A percentile compares a stretch with the other conserved stretches of the same genome.
Evolutionary conservation across 2,797 vertebrate genomes (phyloP).

Genomic region (Neosilurus hyrtlii): DNA sequence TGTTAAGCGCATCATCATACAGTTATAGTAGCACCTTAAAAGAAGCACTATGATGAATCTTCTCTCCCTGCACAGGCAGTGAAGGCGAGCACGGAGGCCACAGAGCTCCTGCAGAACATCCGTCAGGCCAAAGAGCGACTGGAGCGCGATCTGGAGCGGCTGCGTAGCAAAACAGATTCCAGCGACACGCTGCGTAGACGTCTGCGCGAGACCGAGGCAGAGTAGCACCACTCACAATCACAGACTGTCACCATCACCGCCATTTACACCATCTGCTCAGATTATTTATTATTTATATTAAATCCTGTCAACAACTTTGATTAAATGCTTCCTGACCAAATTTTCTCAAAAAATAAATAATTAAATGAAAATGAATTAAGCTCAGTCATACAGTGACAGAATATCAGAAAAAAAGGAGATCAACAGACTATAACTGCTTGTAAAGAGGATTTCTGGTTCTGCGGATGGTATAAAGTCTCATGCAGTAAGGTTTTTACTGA

Average conservation of each 20-base stretch:
- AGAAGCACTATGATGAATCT: not conserved
- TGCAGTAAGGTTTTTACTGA: not conserved
- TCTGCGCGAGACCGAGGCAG: conserved; percentile 90
- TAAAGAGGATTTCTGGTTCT: not conserved
- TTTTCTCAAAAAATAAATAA: not conserved
- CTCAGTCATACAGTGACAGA: not conserved
- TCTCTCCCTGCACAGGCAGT: conserved; percentile 73
- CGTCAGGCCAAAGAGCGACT: conserved; percentile 87
- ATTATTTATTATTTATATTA: not conserved
- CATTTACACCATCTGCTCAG: conserved; percentile 27
- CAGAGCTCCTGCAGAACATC: conserved; percentile 91
- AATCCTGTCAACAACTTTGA: not conserved
- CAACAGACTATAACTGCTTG: not conserved
- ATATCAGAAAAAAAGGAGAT: not conserved
- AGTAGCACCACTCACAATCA: not conserved
- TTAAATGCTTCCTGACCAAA: not conserved
- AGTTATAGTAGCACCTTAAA: not conserved
- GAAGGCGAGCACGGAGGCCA: conserved; percentile 92
- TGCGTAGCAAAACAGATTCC: conserved; percentile 87
- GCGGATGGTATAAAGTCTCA: not conserved
- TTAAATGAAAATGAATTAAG: not conserved
- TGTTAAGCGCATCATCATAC: not conserved
- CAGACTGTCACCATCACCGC: conserved; percentile 9
- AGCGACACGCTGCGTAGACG: conserved; percentile 92
- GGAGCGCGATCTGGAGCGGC: conserved; percentile 90